These are phyloP conservation scores for Choloepus hoffmanni DNA, from an alignment of 2,113 vertebrate genomes.

Conservation along the genomic window DNA sequence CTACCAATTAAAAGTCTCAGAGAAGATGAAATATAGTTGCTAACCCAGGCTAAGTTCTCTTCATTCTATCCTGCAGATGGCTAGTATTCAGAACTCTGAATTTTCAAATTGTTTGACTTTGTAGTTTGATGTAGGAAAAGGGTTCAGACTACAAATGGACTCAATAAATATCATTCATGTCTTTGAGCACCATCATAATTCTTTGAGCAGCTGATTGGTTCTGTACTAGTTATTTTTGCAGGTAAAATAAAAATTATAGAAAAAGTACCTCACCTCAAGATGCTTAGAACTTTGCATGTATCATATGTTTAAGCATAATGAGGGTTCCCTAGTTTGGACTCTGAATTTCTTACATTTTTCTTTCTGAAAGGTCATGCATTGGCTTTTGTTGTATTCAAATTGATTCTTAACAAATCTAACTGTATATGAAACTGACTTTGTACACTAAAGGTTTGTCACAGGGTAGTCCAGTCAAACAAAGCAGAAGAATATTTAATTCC, in stretches of 20 bases:
- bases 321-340: constrained; percentile 17
- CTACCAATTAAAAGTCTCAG: neutral
- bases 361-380: neutral
- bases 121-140: neutral
- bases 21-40: neutral
- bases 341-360: neutral
- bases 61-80: neutral
- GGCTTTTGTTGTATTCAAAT: neutral
- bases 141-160: neutral
- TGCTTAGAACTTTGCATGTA: neutral
- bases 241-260: neutral
- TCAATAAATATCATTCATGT: neutral
- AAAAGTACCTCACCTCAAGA: neutral
- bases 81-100: neutral
- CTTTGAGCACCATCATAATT: neutral
- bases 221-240: neutral
- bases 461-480: neutral
- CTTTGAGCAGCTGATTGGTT: neutral
- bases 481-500: neutral
- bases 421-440: neutral
- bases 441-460: neutral
- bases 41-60: neutral
- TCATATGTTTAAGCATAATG: neutral
- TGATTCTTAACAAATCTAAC: neutral
- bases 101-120: constrained; percentile 29